phyloP scores from a whole-genome alignment of 2,888 invertebrate species.

The Harmothoe impar region DNA sequence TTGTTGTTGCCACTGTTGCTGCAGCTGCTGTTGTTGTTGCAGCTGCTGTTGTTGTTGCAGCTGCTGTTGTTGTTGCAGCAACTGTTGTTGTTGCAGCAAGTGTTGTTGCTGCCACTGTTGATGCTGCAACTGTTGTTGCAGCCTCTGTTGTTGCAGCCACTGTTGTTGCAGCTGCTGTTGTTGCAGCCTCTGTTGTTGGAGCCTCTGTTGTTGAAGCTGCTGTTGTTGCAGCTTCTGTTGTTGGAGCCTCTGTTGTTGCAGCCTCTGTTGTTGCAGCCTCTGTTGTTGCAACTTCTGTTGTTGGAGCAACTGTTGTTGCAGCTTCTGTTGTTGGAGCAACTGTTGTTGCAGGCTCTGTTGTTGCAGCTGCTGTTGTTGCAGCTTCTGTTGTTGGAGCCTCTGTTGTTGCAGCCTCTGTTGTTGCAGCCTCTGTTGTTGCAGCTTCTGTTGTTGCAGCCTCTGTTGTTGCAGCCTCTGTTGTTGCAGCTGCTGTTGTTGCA shows the following conservation, averaged over 20 bases:
- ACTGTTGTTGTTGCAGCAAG: not conserved
- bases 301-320: not conserved
- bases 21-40: not conserved
- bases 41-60: not conserved
- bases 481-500: not conserved
- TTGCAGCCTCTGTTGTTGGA: not conserved
- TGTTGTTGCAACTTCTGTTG: not conserved
- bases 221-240: not conserved
- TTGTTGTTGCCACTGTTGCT: not conserved
- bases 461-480: not conserved
- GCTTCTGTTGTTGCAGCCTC: not conserved
- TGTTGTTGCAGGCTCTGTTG: not conserved
- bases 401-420: not conserved
- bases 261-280: not conserved
- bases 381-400: not conserved
- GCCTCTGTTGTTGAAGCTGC: not conserved
- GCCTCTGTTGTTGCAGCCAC: not conserved
- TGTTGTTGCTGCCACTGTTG: not conserved
- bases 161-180: not conserved
- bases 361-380: not conserved
- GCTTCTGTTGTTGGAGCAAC: not conserved
- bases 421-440: not conserved
- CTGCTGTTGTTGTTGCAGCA: not conserved
- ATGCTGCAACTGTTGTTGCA: not conserved
- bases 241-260: not conserved